Evolutionary conservation across 2,888 invertebrate species (phyloP), one percentile per base, ranked within the genome.

Genomic region (Bombyx huttoni): DNA sequence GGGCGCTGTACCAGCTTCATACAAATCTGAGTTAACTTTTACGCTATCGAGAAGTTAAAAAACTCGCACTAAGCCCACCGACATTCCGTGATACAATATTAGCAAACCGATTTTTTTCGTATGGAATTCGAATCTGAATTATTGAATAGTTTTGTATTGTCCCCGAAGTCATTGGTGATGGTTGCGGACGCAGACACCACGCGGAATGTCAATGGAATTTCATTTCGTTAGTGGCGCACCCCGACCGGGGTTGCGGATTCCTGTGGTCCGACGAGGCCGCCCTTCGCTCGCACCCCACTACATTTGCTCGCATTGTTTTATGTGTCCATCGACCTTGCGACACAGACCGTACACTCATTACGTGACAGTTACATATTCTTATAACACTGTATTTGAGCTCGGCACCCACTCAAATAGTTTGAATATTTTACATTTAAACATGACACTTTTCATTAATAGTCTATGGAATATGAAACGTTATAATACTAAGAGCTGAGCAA

Each of bases 131-230:
- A 40, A 40, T 34, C 35, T 34, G 14, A n/a, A 47, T 49, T 72
- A 69, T 71, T 67, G 63, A 62, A 73, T 68, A 68, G 68, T 68
- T 63, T 60, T 62, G 51, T 63, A 65, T 63, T 70, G 63, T 67
- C 59, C 62, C 60, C 61, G 58, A 61, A 54, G 54, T 56, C 58
- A 57, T 62, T 64, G 58, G 67, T 65, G 59, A 63, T 61, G 65
- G 67, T 63, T 69, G 71, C 68, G 66, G 61, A 58, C 67, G 68
- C 63, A 66, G 64, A 61, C 65, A 65, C 62, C 58, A 62, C 65
- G 64, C 60, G 79, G 81, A 74, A 83, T 81, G 74, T 65, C 64
- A 60, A 58, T 56, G 83, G 86, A 87, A 87, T 87, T 87, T 86
- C 78, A 87, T 87, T 86, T 87, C 78, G 82, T 79, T 82, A 82